phyloP scores from a whole-genome alignment of 1,140 invertebrate genomes.

The Megalonaias nervosa region DNA sequence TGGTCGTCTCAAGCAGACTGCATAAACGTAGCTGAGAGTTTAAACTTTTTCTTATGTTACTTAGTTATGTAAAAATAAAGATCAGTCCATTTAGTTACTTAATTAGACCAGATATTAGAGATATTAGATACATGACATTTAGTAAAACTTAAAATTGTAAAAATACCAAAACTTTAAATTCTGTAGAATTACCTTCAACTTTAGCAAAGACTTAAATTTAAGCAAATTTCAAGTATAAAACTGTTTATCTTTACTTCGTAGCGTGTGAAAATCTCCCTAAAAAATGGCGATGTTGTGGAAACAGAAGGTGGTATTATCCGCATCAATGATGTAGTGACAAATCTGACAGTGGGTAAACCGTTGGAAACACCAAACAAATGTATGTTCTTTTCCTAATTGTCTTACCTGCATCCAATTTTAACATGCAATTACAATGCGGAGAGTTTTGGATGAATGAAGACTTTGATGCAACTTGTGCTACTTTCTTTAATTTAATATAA shows the following conservation, averaged over 20 bases:
- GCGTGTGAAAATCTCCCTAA: slow-evolving; percentile 4
- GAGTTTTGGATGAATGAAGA: not conserved
- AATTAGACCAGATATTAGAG: too few species aligned
- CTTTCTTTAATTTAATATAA: not conserved
- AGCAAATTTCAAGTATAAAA: too few species aligned
- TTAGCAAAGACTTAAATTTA: too few species aligned
- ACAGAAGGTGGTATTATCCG: slow-evolving; percentile 20
- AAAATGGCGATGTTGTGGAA: slow-evolving; percentile 24
- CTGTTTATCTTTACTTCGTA: not conserved
- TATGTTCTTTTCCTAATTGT: slow-evolving; percentile 1
- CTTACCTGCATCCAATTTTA: not conserved
- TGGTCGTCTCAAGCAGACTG: too few species aligned
- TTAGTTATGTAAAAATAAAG: too few species aligned
- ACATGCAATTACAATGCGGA: not conserved
- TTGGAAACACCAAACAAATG: slow-evolving; percentile 22
- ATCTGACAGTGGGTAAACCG: slow-evolving; percentile 15
- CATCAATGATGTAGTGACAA: slow-evolving; percentile 18
- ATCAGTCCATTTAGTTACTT: too few species aligned
- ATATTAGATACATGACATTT: too few species aligned
- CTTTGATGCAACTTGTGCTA: not conserved
- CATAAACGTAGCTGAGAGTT: too few species aligned
- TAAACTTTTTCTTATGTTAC: too few species aligned
- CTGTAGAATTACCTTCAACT: too few species aligned
- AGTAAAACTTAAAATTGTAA: too few species aligned
- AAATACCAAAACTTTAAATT: too few species aligned